Evolutionary conservation across 2,888 invertebrate genomes (phyloP), one percentile per base, ranked within the genome.

Genomic region (Aethes cnicana): DNA sequence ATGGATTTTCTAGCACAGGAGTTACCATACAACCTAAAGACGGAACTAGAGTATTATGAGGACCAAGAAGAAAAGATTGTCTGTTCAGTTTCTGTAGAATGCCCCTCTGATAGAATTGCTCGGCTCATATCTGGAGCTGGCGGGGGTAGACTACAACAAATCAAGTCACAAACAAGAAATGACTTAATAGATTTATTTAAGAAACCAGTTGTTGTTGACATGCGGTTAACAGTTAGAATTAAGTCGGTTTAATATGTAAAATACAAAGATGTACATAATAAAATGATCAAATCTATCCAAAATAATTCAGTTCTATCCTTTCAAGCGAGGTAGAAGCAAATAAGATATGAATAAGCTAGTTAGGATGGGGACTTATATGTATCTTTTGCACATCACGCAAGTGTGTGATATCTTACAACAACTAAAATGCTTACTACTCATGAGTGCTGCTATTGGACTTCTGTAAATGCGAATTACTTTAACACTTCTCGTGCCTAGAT

Each of bases 1-100:
- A 77, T 99, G 53, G 96, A 99, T 71, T 92, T 93, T 69, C 81
- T 98, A 32, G 93, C 94, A 0, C 92, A 96, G 61, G 97, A 98
- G 86, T 92, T 98, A 32, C 98, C 98, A 0, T 98, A 98, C 70
- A 89, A 79, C 28, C 72, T 98, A 2, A 84, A 91, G 54, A 89
- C 93, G 4, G 68, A 87, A 39, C 71, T 97, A 9, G 95, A 96
- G 72, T 93, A 92, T 71, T 93, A 92, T 62, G 92, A 93, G 60
- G 84, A 91, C 14, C 71, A 76, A 42, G 84, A 91, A 48, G 63
- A 84, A 36, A 84, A 78, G 67, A 75, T 87, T 4, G 46, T 80
- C 1, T 81, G 84, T 67, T 90, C 93, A 0, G 92, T 95, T 0
- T 66, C 85, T 41, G 91, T 96, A 0, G 82, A 89, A 30, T 94